Evolutionary conservation across 64 coral and sea anemone genomes (phyloP).

Genomic region (Stichodactyla mertensii): DNA sequence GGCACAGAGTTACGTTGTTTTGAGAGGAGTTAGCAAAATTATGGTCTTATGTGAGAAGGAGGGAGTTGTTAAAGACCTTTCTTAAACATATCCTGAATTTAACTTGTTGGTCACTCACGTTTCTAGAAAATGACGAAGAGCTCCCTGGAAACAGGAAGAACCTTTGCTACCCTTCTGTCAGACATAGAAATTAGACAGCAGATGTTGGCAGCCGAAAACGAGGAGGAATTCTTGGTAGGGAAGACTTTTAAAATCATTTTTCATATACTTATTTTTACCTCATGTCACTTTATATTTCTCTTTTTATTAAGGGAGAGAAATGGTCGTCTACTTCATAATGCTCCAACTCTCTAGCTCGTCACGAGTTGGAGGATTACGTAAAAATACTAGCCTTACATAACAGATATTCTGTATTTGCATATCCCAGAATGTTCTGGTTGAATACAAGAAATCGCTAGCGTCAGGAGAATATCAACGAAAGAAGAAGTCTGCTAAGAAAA

Average conservation of each 20-base stretch:
- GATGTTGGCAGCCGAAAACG: constrained; percentile 59
- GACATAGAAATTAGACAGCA: constrained; percentile 71
- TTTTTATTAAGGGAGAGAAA: no score
- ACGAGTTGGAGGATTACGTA: not conserved
- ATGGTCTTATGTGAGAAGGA: no score
- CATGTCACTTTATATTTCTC: no score
- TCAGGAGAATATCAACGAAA: constrained; percentile 15
- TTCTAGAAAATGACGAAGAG: constrained; percentile 84
- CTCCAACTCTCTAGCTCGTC: not conserved
- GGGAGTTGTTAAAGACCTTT: not conserved
- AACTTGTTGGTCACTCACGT: not conserved
- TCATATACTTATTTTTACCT: no score
- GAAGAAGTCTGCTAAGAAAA: not conserved
- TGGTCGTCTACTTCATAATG: no score
- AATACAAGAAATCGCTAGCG: not conserved
- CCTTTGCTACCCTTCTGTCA: constrained; percentile 83
- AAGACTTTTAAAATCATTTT: not conserved
- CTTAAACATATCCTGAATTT: not conserved
- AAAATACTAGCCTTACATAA: not conserved
- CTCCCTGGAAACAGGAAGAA: constrained; percentile 72
- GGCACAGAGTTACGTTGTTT: no score
- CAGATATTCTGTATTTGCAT: not conserved
- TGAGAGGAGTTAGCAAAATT: no score
- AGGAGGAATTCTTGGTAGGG: constrained; percentile 64
- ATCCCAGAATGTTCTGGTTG: constrained; percentile 3